Conservation (phyloP, 2,888 invertebrate species). For the Reticulitermes lucifugus region DNA sequence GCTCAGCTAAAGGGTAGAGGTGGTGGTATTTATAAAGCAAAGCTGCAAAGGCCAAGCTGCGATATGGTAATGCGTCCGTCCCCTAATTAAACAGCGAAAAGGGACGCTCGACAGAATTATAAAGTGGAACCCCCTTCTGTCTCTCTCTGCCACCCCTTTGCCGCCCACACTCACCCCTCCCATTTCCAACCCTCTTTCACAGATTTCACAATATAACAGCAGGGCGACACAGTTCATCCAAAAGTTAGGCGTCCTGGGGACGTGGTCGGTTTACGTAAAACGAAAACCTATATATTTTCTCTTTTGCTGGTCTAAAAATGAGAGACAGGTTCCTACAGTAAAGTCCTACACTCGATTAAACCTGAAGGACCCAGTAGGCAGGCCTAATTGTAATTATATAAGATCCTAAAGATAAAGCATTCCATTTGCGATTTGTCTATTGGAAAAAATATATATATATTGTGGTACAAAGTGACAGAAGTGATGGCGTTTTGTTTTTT, state of each 20-base stretch:
- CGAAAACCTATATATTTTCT: slow-evolving; percentile 35
- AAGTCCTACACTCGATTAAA: too few relatives aligned
- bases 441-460: too few relatives aligned
- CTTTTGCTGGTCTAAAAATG: not conserved
- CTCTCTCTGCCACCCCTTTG: slow-evolving; percentile 7
- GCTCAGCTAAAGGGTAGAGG: slow-evolving; percentile 47
- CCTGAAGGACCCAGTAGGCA: too few relatives aligned
- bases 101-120: slow-evolving; percentile 52
- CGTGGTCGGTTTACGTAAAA: slow-evolving; percentile 29
- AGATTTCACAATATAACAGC: slow-evolving; percentile 40
- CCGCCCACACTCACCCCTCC: slow-evolving; percentile 14
- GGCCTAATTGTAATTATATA: too few relatives aligned
- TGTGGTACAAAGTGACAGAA: too few relatives aligned
- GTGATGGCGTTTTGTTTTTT: too few relatives aligned
- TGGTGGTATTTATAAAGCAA: slow-evolving; percentile 52
- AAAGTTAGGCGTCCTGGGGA: slow-evolving; percentile 28
- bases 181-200: slow-evolving; percentile 16
- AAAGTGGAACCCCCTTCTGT: slow-evolving; percentile 48
- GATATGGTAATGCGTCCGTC: slow-evolving; percentile 53
- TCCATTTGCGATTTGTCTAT: too few relatives aligned
- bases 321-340: not conserved
- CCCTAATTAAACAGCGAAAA: slow-evolving; percentile 53
- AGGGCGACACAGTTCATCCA: slow-evolving; percentile 31
- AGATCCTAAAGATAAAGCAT: too few relatives aligned
- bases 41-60: slow-evolving; percentile 53